phyloP scores from a whole-genome alignment of 2,113 vertebrate species.

The Cyanoliseus patagonus region DNA sequence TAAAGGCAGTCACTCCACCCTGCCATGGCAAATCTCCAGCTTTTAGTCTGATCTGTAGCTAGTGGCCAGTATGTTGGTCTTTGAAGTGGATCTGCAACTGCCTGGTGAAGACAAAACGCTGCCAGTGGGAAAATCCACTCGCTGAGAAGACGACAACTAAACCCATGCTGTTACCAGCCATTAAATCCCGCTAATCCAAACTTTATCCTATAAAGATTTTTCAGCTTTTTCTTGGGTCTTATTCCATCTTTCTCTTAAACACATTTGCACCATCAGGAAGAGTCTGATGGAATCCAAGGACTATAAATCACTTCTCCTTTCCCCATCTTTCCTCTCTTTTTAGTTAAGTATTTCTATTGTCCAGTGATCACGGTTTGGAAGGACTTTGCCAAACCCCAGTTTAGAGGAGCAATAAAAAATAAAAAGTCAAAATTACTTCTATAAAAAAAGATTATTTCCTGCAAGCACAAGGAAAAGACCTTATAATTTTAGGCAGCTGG shows the following conservation, averaged over 20 bases:
- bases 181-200: background rate
- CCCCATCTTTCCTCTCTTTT: background rate
- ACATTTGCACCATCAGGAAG: background rate
- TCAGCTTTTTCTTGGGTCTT: background rate
- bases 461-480: slow-evolving; percentile 61
- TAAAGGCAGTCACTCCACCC: background rate
- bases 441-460: slow-evolving; percentile 61
- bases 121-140: background rate
- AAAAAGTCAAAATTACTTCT: slow-evolving; percentile 49
- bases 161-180: background rate
- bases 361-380: background rate
- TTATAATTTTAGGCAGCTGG: slow-evolving; percentile 63
- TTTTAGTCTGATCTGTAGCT: background rate
- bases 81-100: background rate
- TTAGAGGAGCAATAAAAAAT: slow-evolving; percentile 19
- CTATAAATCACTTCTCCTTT: background rate
- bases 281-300: background rate
- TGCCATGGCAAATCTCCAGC: background rate
- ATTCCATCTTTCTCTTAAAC: slow-evolving; percentile 34
- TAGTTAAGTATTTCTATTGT: background rate
- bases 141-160: background rate
- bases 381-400: slow-evolving; percentile 31
- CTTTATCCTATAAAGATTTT: background rate
- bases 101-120: background rate
- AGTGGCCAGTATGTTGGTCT: background rate